A percentile compares a stretch with the other conserved stretches of the same genome.
Conservation (phyloP, 2,888 invertebrate genomes). For the Spialia ferax region DNA sequence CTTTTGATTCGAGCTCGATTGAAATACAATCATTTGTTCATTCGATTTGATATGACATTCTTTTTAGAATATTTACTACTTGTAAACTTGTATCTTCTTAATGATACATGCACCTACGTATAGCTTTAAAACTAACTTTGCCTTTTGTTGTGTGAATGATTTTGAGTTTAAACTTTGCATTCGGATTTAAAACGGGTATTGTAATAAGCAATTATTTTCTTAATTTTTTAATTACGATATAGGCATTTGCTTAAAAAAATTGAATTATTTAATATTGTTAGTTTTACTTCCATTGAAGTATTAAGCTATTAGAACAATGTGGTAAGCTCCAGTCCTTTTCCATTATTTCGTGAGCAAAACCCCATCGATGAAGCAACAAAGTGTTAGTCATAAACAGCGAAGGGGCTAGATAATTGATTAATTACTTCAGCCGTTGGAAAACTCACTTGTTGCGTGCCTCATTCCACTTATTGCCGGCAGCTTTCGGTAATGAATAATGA, state of each 20-base stretch:
- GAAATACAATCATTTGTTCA: conserved; percentile 38
- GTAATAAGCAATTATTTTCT: too few species aligned
- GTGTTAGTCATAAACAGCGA: conserved; percentile 23
- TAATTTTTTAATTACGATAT: too few species aligned
- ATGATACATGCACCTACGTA: too few species aligned
- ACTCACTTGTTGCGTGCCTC: conserved; percentile 51
- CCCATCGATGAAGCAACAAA: conserved; percentile 26
- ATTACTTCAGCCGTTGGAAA: conserved; percentile 21
- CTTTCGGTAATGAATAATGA: conserved; percentile 55
- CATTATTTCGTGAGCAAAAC: conserved; percentile 13
- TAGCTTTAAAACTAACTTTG: too few species aligned
- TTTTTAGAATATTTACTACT: background rate
- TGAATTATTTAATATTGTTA: too few species aligned
- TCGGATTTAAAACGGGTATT: too few species aligned
- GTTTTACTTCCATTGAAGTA: too few species aligned
- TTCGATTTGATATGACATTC: conserved; percentile 11
- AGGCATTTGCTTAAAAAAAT: too few species aligned
- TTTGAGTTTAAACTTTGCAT: too few species aligned
- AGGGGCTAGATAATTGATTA: conserved; percentile 38
- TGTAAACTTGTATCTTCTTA: background rate
- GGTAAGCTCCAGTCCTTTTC: too few species aligned
- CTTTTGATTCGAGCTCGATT: conserved; percentile 48
- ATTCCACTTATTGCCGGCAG: conserved; percentile 51
- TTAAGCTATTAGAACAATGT: too few species aligned
- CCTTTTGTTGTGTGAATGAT: too few species aligned